phyloP scores from a whole-genome alignment of 2,113 vertebrate genomes.

The Nasalis larvatus region DNA sequence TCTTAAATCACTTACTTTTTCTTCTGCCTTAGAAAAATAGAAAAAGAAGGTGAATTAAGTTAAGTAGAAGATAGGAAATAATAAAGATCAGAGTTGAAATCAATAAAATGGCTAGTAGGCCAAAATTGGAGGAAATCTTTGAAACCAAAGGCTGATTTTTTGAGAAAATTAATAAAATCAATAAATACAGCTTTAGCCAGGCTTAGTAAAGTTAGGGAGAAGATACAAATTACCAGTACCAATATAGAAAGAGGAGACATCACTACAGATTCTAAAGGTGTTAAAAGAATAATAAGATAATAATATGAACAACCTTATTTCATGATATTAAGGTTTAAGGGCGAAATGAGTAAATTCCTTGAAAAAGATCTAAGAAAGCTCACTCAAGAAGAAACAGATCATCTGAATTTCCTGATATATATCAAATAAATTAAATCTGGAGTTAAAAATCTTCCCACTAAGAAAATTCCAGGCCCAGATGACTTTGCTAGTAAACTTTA shows the following conservation, averaged over 20 bases:
- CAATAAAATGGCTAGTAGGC: neutral
- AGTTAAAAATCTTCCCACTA: neutral
- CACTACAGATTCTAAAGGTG: neutral
- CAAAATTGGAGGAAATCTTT: conserved; percentile 4
- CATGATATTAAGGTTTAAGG: neutral
- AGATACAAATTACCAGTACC: neutral
- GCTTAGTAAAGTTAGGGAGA: neutral
- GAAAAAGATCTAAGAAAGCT: neutral
- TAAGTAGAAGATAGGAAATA: neutral
- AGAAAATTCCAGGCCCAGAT: neutral
- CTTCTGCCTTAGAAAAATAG: neutral
- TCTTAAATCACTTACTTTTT: neutral
- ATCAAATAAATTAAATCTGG: neutral
- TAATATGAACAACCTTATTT: neutral
- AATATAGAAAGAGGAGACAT: neutral
- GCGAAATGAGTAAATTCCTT: neutral
- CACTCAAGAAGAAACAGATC: neutral
- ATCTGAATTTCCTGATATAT: neutral
- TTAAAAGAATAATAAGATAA: neutral
- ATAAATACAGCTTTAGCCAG: neutral
- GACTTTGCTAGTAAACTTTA: neutral
- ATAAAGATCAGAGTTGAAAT: neutral
- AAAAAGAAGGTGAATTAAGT: neutral
- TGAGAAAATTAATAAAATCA: conserved; percentile 20
- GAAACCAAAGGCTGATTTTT: neutral